Evolutionary conservation across 2,888 invertebrate species (phyloP).

Genomic region (Ptilodon capucinus): DNA sequence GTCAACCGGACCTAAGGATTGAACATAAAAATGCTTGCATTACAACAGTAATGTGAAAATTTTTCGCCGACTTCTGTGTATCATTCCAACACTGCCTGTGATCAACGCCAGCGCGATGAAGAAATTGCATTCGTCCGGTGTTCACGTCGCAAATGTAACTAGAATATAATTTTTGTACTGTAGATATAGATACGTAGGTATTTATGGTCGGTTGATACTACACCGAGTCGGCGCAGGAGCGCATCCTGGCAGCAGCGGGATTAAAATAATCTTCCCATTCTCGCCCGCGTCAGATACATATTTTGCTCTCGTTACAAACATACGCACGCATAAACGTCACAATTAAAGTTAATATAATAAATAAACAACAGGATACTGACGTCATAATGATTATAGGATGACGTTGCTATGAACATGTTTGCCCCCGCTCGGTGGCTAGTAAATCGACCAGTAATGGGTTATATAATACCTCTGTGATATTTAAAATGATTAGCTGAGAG

Average conservation of each 20-base stretch:
- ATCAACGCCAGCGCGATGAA: constrained; percentile 62
- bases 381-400: background rate
- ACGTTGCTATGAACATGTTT: constrained; percentile 4
- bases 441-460: constrained; percentile 36
- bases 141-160: constrained; percentile 62
- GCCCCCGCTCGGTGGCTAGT: constrained; percentile 20
- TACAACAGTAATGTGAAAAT: background rate
- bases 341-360: background rate
- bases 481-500: constrained; percentile 63
- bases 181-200: constrained; percentile 21
- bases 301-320: constrained; percentile 24
- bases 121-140: constrained; percentile 75
- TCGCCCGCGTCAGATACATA: constrained; percentile 26
- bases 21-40: constrained; percentile 2
- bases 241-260: constrained; percentile 22
- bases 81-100: constrained; percentile 75
- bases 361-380: background rate
- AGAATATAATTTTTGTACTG: constrained; percentile 35
- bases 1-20: constrained; percentile 35
- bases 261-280: constrained; percentile 31
- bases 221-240: constrained; percentile 10
- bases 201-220: constrained; percentile 30
- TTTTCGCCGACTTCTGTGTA: constrained; percentile 38
- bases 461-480: constrained; percentile 74
- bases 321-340: constrained; percentile 1